A percentile compares a stretch with the other conserved stretches of the same genome.
phyloP scores from a whole-genome alignment of 2,888 invertebrate genomes.

The Heliconius hortense region DNA sequence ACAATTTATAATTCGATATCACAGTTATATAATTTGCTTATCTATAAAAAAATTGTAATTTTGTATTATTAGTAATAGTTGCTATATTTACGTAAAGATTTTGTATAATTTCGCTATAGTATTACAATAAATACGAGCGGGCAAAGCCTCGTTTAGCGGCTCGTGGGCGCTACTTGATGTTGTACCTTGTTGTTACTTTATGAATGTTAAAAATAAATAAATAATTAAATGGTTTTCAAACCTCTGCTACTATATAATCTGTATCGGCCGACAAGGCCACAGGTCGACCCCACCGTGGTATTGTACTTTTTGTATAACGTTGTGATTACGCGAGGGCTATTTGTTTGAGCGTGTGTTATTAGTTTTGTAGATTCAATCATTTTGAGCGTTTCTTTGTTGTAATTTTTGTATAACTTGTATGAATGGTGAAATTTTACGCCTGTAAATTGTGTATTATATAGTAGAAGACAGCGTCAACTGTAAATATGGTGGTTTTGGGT shows the following conservation, averaged over 20 bases:
- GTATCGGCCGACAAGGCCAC: constrained; percentile 32
- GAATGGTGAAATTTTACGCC: background rate
- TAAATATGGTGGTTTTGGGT: background rate
- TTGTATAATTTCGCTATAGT: no score
- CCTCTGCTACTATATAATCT: constrained; percentile 18
- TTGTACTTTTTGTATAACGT: constrained; percentile 23
- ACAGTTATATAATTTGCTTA: no score
- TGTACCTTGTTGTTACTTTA: no score
- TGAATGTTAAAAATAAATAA: background rate
- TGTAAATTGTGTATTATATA: no score
- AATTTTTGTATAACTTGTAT: constrained; percentile 1
- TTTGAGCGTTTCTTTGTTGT: background rate
- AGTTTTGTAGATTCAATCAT: constrained; percentile 13
- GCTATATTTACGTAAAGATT: no score
- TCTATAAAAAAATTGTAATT: no score
- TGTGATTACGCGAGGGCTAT: constrained; percentile 4
- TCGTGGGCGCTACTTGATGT: no score
- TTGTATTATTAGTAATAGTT: no score
- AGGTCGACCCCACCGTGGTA: constrained; percentile 34
- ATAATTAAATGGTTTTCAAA: background rate
- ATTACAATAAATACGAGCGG: no score
- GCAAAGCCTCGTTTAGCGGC: no score
- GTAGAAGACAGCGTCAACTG: background rate
- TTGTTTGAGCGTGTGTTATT: constrained; percentile 10
- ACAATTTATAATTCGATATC: background rate